Conservation (phyloP, 2,113 vertebrate genomes). For the Tyrannus savana region DNA sequence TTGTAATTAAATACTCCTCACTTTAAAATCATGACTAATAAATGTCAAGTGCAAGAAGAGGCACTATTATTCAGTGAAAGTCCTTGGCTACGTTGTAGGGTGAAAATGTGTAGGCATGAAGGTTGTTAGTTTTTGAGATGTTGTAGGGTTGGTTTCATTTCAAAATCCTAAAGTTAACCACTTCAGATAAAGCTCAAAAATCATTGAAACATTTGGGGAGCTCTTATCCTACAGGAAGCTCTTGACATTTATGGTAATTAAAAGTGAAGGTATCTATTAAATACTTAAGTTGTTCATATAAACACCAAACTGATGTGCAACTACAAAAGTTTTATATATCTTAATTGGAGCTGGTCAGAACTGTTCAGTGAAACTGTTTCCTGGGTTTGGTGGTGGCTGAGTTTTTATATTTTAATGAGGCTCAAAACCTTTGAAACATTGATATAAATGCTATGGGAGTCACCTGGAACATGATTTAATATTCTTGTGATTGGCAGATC, state of each 20-base stretch:
- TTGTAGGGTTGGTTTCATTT: background rate
- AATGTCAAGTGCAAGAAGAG: conserved; percentile 69
- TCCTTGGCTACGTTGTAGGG: conserved; percentile 13
- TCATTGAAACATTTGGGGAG: conserved; percentile 50
- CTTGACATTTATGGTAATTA: conserved; percentile 71
- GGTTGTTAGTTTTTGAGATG: background rate
- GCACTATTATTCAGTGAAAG: conserved; percentile 21
- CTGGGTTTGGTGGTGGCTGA: background rate
- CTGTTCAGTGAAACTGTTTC: background rate
- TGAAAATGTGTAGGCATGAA: background rate
- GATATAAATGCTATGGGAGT: background rate
- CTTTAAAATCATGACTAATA: conserved; percentile 63
- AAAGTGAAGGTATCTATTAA: conserved; percentile 57
- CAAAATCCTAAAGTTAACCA: conserved; percentile 46
- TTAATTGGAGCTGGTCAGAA: background rate
- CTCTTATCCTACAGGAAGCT: conserved; percentile 48
- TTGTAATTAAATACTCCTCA: conserved; percentile 71
- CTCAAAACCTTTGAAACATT: background rate
- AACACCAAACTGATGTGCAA: background rate
- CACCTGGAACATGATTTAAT: background rate
- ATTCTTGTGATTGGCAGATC: background rate
- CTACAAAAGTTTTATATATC: background rate
- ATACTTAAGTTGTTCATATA: conserved; percentile 34
- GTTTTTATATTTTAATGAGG: background rate
- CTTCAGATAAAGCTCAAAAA: conserved; percentile 57